phyloP scores from a whole-genome alignment of 2,888 invertebrate species.

The Apamea monoglypha region DNA sequence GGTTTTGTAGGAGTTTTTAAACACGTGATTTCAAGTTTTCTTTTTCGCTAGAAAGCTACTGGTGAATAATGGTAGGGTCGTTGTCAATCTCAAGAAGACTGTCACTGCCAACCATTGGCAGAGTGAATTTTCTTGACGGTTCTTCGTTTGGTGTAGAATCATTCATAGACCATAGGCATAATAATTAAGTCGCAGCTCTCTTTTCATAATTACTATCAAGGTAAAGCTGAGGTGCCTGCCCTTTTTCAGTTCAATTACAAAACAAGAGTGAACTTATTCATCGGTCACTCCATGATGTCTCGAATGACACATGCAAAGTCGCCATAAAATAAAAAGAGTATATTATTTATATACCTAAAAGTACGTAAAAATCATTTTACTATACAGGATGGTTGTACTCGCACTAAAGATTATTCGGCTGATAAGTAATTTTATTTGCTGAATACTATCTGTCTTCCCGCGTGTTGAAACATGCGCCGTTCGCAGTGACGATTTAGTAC shows the following conservation, averaged over 20 bases:
- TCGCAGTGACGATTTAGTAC: conserved; percentile 13
- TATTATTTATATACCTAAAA: neutral
- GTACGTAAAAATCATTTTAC: neutral
- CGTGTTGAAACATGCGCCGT: conserved; percentile 23
- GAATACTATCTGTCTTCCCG: conserved; percentile 26
- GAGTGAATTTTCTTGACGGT: too few relatives aligned
- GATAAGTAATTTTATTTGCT: conserved; percentile 33
- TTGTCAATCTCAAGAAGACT: neutral
- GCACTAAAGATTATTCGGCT: conserved; percentile 6
- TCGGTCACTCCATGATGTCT: too few relatives aligned
- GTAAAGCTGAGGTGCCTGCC: neutral
- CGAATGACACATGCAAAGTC: too few relatives aligned
- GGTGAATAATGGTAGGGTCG: neutral
- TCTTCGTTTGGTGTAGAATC: neutral
- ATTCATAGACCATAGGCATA: neutral
- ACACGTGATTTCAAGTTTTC: neutral
- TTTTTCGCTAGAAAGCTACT: neutral
- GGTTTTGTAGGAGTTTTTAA: neutral
- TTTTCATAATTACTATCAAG: neutral
- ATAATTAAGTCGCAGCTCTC: neutral
- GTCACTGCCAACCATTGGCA: neutral
- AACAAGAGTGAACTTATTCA: neutral
- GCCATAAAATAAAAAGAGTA: neutral
- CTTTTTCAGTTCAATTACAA: neutral
- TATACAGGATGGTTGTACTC: neutral